Percentiles rank a stretch among this genome's conserved stretches.
Evolutionary conservation across 2,797 vertebrate species (phyloP).

Genomic region (Pangasius krempfi): DNA sequence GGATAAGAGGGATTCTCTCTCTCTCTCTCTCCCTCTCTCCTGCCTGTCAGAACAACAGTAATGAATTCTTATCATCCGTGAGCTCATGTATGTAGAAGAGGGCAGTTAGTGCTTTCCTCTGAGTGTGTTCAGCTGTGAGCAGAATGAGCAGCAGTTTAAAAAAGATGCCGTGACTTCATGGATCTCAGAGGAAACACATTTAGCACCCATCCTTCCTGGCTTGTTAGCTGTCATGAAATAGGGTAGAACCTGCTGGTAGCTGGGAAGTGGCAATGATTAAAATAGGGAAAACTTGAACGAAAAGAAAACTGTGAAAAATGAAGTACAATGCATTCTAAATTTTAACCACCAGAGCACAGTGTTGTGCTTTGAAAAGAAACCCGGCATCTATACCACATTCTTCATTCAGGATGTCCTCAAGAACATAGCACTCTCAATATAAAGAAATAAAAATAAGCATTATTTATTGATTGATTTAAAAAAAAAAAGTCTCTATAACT

Average conservation of each 20-base stretch:
- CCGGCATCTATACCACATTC: not conserved
- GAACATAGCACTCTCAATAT: not conserved
- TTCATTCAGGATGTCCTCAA: not conserved
- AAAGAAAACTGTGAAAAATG: not conserved
- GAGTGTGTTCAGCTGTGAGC: not conserved
- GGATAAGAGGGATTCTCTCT: not conserved
- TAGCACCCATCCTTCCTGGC: not conserved
- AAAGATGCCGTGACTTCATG: not conserved
- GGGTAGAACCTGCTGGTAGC: not conserved
- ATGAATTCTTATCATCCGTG: not conserved
- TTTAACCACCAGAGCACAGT: constrained; percentile 36
- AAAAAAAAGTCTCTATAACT: not conserved
- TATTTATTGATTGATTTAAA: not conserved
- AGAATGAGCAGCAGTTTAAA: not conserved
- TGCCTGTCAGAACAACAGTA: not conserved
- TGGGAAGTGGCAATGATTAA: not conserved
- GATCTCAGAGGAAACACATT: not conserved
- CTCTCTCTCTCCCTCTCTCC: not conserved
- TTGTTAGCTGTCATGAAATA: not conserved
- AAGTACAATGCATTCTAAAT: not conserved
- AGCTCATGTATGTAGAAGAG: not conserved
- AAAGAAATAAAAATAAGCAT: not conserved
- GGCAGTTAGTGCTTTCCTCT: no score
- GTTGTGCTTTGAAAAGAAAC: constrained; percentile 27
- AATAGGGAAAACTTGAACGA: not conserved